Percentiles rank a stretch among this genome's conserved stretches.
Conservation (phyloP, 2,888 invertebrate genomes). For the Chaetogeoica ovagalla region DNA sequence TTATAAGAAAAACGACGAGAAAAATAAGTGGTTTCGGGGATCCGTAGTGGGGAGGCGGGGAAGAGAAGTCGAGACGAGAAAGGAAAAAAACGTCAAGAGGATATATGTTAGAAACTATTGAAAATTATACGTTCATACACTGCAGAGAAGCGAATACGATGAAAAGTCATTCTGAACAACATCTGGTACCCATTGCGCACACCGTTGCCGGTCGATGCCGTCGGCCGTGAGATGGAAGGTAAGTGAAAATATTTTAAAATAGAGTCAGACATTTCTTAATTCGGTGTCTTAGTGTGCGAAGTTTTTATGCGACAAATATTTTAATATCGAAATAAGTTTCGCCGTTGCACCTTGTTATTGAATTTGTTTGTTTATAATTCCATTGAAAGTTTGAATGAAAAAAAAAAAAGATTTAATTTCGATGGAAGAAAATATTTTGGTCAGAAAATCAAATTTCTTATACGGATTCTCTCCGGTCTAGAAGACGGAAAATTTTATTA, state of each 20-base stretch:
- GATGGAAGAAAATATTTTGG: too few species aligned
- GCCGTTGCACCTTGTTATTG: too few species aligned
- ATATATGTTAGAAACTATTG: not conserved
- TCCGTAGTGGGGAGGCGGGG: too few species aligned
- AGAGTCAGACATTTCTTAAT: not conserved
- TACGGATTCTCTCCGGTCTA: too few species aligned
- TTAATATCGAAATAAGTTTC: not conserved
- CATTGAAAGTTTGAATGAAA: too few species aligned
- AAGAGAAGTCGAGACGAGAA: too few species aligned
- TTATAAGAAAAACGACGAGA: too few species aligned
- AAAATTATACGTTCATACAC: not conserved
- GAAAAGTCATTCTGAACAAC: not conserved
- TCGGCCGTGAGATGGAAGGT: not conserved
- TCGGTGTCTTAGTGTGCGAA: too few species aligned
- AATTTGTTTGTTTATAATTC: not conserved
- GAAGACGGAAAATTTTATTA: too few species aligned
- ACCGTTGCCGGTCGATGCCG: not conserved
- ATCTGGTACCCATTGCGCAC: not conserved
- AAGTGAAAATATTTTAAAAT: not conserved
- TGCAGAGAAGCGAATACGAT: not conserved
- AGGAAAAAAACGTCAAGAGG: not conserved
- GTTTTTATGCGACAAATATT: not conserved
- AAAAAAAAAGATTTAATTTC: too few species aligned
- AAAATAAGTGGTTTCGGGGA: too few species aligned
- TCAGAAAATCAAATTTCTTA: too few species aligned